These are phyloP conservation scores for Hippasteria phrygiana DNA, from an alignment of 53 echinoderm and acorn worm genomes.

Conservation along the genomic window DNA sequence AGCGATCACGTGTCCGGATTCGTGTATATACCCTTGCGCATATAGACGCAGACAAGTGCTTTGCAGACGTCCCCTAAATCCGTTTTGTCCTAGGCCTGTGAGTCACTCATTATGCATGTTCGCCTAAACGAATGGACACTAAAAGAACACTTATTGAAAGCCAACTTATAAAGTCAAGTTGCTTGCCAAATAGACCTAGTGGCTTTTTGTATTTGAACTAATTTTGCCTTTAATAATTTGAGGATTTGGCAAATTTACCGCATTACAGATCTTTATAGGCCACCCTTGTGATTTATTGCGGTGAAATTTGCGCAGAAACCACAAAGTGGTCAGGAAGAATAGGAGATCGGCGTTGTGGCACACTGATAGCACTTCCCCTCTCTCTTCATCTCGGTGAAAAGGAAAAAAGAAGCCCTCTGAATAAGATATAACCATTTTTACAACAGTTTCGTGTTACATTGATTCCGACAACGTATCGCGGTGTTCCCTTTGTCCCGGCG, in stretches of 20 bases:
- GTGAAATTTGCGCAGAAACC: not conserved
- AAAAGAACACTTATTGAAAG: no score
- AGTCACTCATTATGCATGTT: no score
- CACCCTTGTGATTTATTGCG: not conserved
- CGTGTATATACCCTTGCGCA: no score
- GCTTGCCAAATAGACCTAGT: no score
- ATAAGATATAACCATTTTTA: not conserved
- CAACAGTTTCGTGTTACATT: constrained; percentile 22
- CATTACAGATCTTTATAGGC: not conserved
- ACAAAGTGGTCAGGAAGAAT: not conserved
- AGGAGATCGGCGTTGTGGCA: not conserved
- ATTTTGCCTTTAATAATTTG: not conserved
- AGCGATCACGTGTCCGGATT: no score
- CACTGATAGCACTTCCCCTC: not conserved
- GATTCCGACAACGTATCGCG: constrained; percentile 34
- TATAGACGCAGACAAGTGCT: no score
- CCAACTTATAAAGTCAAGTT: no score
- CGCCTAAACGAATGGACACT: no score
- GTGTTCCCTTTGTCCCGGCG: not conserved
- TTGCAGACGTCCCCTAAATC: no score
- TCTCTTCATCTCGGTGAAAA: not conserved
- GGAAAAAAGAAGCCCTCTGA: not conserved
- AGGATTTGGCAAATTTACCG: not conserved
- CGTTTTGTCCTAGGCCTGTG: no score
- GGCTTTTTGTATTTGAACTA: no score